Evolutionary conservation across 2,113 vertebrate species (phyloP), one percentile per base, ranked within the genome.

Genomic region (Dromaius novaehollandiae): DNA sequence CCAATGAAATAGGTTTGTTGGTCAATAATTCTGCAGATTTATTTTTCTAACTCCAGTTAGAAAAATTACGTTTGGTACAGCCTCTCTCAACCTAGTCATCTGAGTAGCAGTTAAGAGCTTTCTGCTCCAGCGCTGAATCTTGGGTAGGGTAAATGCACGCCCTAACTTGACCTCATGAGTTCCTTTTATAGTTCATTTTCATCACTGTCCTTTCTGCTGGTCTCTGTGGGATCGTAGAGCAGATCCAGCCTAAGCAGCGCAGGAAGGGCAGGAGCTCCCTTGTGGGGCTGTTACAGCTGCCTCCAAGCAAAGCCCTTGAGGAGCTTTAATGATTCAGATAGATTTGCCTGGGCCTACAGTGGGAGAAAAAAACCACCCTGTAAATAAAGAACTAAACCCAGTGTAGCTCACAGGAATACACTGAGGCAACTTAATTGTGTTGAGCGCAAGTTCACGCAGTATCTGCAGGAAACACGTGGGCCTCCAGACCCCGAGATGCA

Each of bases 131-230:
- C 0, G 0, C 2, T 70, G 77, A 66, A 20, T 92, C 83, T 84
- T 0, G 0, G 17, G 24, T 42, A 73, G 76, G 60, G 75, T 77
- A 76, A 95, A 82, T 51, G 13, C 7, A 50, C 0, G 0, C n/a
- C 19, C 38, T 20, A 64, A 26, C 87, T 82, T 91, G 91, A 95
- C 95, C 93, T 87, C 89, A 8, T 74, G 94, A 92, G 78, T 80
- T 89, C 66, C 78, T 92, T 96, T 95, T 96, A 92, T 83, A 77
- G 70, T 89, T 96, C 93, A 97, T 97, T 96, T 96, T 95, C 95
- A 95, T 97, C 84, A 70, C 87, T 96, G 94, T 87, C 92, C 94
- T 96, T 91, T 95, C n/a, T 91, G 74, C 78, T 20, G 84, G 78
- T 94, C 91, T 88, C 89, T 80, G 71, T 70, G 91, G 93, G 89